phyloP scores from a whole-genome alignment of 2,113 vertebrate genomes.

The Cynoglossus semilaevis region DNA sequence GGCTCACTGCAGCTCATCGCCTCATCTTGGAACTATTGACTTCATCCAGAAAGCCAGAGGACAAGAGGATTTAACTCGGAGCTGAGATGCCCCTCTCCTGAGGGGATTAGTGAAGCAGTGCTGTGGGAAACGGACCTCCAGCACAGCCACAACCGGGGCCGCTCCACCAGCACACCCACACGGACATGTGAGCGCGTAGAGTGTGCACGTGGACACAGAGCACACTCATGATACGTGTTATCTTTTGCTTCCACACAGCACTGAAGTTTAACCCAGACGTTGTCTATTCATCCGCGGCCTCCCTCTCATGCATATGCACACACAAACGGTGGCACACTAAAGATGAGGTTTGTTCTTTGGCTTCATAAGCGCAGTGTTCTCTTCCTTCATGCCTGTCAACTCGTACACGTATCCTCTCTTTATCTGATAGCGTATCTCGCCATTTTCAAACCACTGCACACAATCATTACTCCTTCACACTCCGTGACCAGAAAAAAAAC shows the following conservation, averaged over 20 bases:
- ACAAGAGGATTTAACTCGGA: slow-evolving; percentile 72
- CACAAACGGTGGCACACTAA: slow-evolving; percentile 7
- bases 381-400: slow-evolving; percentile 20
- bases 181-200: slow-evolving; percentile 9
- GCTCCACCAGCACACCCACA: slow-evolving; percentile 32
- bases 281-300: slow-evolving; percentile 13
- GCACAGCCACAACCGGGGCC: slow-evolving; percentile 43
- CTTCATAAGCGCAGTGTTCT: slow-evolving; percentile 25
- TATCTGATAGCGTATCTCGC: slow-evolving; percentile 12
- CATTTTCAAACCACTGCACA: slow-evolving; percentile 42
- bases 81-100: slow-evolving; percentile 59
- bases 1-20: slow-evolving; percentile 50
- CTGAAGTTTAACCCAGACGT: slow-evolving; percentile 12
- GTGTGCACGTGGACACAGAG: not conserved
- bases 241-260: slow-evolving; percentile 16
- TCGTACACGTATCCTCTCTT: slow-evolving; percentile 16
- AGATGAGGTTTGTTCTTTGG: slow-evolving; percentile 24
- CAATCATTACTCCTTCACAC: slow-evolving; percentile 8
- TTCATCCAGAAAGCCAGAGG: slow-evolving; percentile 64
- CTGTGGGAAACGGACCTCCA: slow-evolving; percentile 58
- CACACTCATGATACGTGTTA: slow-evolving; percentile 1
- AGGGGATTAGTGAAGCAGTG: slow-evolving; percentile 67
- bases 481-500: too few relatives aligned
- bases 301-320: not conserved
- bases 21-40: slow-evolving; percentile 53